Evolutionary conservation across 2,113 vertebrate genomes (phyloP), one percentile per base, ranked within the genome.

Genomic region (Trachemys scripta): DNA sequence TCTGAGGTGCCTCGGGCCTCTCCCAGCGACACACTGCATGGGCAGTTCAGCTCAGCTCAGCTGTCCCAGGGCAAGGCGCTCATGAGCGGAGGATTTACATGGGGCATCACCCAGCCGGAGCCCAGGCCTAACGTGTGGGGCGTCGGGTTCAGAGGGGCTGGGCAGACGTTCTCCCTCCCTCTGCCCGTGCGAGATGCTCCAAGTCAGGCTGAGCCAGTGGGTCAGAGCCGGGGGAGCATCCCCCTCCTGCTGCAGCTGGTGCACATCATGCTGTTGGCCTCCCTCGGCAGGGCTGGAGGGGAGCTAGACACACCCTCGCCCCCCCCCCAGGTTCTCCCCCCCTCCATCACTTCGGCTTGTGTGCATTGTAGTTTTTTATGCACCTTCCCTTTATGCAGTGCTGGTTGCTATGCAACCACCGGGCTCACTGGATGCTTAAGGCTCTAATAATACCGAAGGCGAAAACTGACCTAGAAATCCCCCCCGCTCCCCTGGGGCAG

Each of bases 371-470:
- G 88, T 88, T 92, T 88, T 12, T n/a, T 80, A 69, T 91, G 92
- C 93, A 96, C 96, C 96, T 96, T 97, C 92, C 90, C 84, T 91
- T 62, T 85, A 51, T 89, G 96, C 97, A 95, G 96, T 1, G 54
- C 92, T 20, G 82, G 97, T 98, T 98, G 97, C 97, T 97, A 97
- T 12, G 97, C 97, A 95, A 98, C 97, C 90, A 62, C 85, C 92
- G 4, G 79, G 97, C 97, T 98, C 95, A 4, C 78, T 93, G 20
- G 76, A 97, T 97, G 97, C 94, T 97, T 96, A 96, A 96, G 92
- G 94, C 97, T 97, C 91, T 97, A 96, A 96, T 20, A 53, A 88
- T 97, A 96, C 96, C 57, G 94, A 91, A 89, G 83, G 97, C 97
- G 96, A 96, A 97, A 97, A 93, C 93, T 35, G 11, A 88, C 95